Percentiles rank a stretch among this genome's conserved stretches.
Evolutionary conservation across 1,140 invertebrate genomes (phyloP).

Genomic region (Holcopasites calliopsidis): DNA sequence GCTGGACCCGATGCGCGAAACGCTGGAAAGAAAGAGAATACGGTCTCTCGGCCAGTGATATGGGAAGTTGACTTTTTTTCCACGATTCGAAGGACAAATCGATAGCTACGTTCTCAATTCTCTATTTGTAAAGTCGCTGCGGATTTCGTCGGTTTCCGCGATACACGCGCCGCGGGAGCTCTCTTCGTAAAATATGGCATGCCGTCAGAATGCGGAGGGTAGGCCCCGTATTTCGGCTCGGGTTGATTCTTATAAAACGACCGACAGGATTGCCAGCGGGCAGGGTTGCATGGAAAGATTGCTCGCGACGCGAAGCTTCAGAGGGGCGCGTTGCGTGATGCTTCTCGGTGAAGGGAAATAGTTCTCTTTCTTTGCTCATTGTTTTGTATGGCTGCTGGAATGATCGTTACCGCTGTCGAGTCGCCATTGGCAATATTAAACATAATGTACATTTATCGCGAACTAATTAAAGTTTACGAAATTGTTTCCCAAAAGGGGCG

Average conservation of each 20-base stretch:
- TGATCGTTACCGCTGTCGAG: too few relatives aligned
- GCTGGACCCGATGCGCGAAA: slow-evolving; percentile 13
- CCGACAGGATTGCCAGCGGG: slow-evolving; percentile 12
- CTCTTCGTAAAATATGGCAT: slow-evolving; percentile 52
- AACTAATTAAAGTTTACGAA: too few relatives aligned
- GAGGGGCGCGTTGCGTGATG: background rate
- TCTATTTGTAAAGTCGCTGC: slow-evolving; percentile 51
- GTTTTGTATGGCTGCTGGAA: too few relatives aligned
- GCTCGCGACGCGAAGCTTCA: background rate
- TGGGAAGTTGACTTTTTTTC: too few relatives aligned
- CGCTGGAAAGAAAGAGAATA: slow-evolving; percentile 24
- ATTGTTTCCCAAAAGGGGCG: too few relatives aligned
- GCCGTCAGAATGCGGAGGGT: slow-evolving; percentile 43
- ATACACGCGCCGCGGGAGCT: slow-evolving; percentile 46
- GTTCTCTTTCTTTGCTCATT: background rate
- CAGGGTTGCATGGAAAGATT: slow-evolving; percentile 10
- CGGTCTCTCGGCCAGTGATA: slow-evolving; percentile 21
- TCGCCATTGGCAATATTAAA: too few relatives aligned
- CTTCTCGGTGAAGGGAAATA: background rate
- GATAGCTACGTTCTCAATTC: too few relatives aligned
- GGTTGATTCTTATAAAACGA: slow-evolving; percentile 12
- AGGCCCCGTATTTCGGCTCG: background rate
- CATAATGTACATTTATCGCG: too few relatives aligned
- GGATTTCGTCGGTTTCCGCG: slow-evolving; percentile 58
- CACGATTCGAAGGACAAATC: too few relatives aligned